These are phyloP conservation scores for Lineus longissimus DNA, from an alignment of 1,140 invertebrate species.

Conservation along the genomic window DNA sequence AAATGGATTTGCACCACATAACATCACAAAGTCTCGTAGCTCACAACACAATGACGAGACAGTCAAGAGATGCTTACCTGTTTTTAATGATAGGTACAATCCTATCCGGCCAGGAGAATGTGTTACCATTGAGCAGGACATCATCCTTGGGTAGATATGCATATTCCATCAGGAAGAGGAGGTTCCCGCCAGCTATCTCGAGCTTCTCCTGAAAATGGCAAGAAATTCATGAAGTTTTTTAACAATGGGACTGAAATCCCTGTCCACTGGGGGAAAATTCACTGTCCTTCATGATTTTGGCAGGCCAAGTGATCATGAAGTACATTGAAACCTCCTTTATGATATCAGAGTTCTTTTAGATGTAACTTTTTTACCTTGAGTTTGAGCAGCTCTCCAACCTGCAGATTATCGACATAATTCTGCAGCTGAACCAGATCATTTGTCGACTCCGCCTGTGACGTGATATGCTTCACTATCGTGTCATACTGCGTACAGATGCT, in stretches of 20 bases:
- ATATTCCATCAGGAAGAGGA: slow-evolving; percentile 75
- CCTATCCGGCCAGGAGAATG: slow-evolving; percentile 83
- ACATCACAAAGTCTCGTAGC: slow-evolving; percentile 71
- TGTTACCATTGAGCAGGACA: slow-evolving; percentile 72
- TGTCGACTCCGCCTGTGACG: slow-evolving; percentile 78
- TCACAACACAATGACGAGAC: slow-evolving; percentile 64
- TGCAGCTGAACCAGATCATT: slow-evolving; percentile 78
- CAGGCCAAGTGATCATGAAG: slow-evolving; percentile 55
- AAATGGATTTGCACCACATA: no score
- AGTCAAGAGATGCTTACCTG: slow-evolving; percentile 58
- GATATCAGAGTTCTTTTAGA: no score
- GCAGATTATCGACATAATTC: slow-evolving; percentile 68
- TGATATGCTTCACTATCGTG: slow-evolving; percentile 76
- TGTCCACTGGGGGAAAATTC: no score
- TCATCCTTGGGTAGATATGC: slow-evolving; percentile 70
- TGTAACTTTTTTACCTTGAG: slow-evolving; percentile 36
- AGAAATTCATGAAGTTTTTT: slow-evolving; percentile 55
- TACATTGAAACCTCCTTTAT: no score
- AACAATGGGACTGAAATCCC: no score
- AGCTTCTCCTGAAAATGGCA: slow-evolving; percentile 63
- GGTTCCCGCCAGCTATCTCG: slow-evolving; percentile 59
- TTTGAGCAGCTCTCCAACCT: slow-evolving; percentile 40
- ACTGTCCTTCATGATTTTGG: no score
- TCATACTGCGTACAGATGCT: slow-evolving; percentile 64
- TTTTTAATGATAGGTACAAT: slow-evolving; percentile 81